phyloP scores from a whole-genome alignment of 1,140 invertebrate genomes.

The Periplaneta americana region DNA sequence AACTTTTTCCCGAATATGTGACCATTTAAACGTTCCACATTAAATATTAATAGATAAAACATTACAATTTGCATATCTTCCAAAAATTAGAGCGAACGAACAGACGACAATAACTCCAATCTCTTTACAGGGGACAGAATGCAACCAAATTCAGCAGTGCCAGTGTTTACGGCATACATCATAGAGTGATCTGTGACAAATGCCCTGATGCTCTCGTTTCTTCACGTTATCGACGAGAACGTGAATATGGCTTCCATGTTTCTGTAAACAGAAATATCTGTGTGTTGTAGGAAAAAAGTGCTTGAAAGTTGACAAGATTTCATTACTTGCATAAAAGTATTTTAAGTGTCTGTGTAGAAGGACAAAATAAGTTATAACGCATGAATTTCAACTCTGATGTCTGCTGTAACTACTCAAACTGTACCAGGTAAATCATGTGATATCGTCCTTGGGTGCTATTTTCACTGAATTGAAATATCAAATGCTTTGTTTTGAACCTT shows the following conservation, averaged over 20 bases:
- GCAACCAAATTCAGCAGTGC: no score
- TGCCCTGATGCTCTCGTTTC: no score
- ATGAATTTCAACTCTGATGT: constrained; percentile 20
- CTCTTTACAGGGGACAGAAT: no score
- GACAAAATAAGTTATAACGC: constrained; percentile 11
- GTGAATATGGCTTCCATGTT: constrained; percentile 15
- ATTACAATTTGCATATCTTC: no score
- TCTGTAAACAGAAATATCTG: constrained; percentile 17
- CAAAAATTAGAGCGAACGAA: no score
- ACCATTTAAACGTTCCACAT: no score
- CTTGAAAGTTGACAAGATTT: background rate
- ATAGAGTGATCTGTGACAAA: no score
- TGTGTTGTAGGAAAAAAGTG: background rate
- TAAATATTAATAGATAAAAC: no score
- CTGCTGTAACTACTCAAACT: constrained; percentile 18
- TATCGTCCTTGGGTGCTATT: constrained; percentile 8
- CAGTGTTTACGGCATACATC: no score
- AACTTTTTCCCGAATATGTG: no score
- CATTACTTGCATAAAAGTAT: background rate
- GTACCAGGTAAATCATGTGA: constrained; percentile 13
- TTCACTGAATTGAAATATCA: background rate
- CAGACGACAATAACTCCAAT: no score
- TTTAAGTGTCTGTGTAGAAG: background rate
- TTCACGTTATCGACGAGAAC: background rate
- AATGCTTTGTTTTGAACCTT: background rate